A percentile compares a stretch with the other conserved stretches of the same genome.
Conservation (phyloP, 2,888 invertebrate genomes). For the Pheosia gnoma region DNA sequence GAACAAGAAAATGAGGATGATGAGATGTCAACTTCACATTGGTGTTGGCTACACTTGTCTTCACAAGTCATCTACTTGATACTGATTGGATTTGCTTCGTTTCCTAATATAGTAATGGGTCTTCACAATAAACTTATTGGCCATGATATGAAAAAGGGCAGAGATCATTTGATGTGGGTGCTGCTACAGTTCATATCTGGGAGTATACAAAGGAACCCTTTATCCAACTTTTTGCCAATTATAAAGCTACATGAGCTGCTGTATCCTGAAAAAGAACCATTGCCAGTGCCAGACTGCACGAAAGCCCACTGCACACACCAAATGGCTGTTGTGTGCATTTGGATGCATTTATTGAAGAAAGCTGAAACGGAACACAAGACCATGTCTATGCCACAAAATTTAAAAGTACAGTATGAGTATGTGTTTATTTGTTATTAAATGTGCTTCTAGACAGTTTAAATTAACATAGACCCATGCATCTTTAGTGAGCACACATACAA, state of each 20-base stretch:
- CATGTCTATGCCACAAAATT: slow-evolving; percentile 91
- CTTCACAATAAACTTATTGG: slow-evolving; percentile 93
- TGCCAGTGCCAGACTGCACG: slow-evolving; percentile 94
- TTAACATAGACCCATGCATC: background rate
- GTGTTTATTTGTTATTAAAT: slow-evolving; percentile 43
- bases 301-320: slow-evolving; percentile 94
- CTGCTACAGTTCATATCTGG: slow-evolving; percentile 98
- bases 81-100: slow-evolving; percentile 96
- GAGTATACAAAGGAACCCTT: slow-evolving; percentile 96
- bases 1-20: slow-evolving; percentile 87
- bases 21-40: slow-evolving; percentile 87
- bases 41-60: slow-evolving; percentile 96
- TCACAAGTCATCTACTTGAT: slow-evolving; percentile 98
- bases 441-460: background rate
- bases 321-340: slow-evolving; percentile 98
- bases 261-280: slow-evolving; percentile 95
- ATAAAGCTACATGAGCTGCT: slow-evolving; percentile 95
- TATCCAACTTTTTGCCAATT: slow-evolving; percentile 94
- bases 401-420: slow-evolving; percentile 93
- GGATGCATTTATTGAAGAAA: slow-evolving; percentile 97
- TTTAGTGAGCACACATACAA: background rate
- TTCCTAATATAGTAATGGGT: slow-evolving; percentile 95
- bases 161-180: slow-evolving; percentile 99
- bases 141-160: slow-evolving; percentile 92
- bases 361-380: slow-evolving; percentile 94